Conservation (phyloP, 2,113 vertebrate genomes). For the Tretioscincus oriximinensis region DNA sequence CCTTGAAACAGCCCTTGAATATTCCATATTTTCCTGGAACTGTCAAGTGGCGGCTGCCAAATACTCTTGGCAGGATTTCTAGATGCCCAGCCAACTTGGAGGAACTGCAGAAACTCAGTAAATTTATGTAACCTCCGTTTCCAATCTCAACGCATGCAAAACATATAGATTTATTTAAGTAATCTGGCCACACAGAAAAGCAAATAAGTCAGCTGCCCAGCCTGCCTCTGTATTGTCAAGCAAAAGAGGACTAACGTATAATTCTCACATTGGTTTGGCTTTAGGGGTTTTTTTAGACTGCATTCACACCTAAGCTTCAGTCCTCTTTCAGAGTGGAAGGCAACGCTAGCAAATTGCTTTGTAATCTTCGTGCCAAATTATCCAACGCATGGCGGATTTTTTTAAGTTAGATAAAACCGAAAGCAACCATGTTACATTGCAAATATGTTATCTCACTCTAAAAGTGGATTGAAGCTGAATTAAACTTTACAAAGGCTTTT, state of each 20-base stretch:
- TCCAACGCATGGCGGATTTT: too few relatives aligned
- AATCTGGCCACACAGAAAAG: conserved; percentile 59
- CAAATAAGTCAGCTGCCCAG: conserved; percentile 26
- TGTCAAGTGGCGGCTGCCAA: conserved; percentile 48
- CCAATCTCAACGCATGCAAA: conserved; percentile 33
- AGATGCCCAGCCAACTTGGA: conserved; percentile 59
- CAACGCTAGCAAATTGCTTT: too few relatives aligned
- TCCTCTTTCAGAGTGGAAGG: too few relatives aligned
- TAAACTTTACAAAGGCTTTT: too few relatives aligned
- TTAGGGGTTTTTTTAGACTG: background rate
- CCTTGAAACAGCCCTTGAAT: conserved; percentile 49
- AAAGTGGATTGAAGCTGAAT: too few relatives aligned
- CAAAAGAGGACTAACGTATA: background rate
- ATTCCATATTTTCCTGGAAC: conserved; percentile 67
- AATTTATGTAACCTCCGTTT: conserved; percentile 26
- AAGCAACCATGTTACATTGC: too few relatives aligned
- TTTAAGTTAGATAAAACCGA: too few relatives aligned
- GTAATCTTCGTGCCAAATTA: too few relatives aligned
- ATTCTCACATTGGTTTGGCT: background rate
- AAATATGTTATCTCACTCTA: too few relatives aligned
- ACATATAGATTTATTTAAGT: conserved; percentile 53
- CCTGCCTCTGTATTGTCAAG: background rate
- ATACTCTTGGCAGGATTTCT: conserved; percentile 59
- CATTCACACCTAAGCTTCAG: too few relatives aligned
- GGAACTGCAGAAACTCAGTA: conserved; percentile 50